Conservation (phyloP, 2,888 invertebrate species). For the Platycheirus rosarum region DNA sequence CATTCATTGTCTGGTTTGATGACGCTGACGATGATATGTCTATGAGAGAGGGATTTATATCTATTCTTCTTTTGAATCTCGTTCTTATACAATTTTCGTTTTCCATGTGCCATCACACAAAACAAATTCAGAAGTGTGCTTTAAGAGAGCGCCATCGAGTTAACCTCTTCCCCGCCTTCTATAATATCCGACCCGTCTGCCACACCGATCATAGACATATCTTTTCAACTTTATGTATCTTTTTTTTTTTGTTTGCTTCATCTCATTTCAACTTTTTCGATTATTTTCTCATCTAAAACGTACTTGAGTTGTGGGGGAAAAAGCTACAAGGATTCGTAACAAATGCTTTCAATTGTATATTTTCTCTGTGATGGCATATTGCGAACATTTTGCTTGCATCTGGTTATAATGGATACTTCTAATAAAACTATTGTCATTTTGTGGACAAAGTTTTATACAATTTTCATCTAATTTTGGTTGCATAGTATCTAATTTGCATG, state of each 20-base stretch:
- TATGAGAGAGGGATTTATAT: slow-evolving; percentile 69
- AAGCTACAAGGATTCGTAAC: slow-evolving; percentile 26
- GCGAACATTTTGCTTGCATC: slow-evolving; percentile 50
- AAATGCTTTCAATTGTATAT: slow-evolving; percentile 63
- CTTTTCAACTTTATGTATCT: slow-evolving; percentile 66
- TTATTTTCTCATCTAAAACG: slow-evolving; percentile 45
- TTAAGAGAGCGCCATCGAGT: slow-evolving; percentile 54
- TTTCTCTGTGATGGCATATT: slow-evolving; percentile 2
- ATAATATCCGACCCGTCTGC: neutral
- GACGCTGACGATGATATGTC: slow-evolving; percentile 60
- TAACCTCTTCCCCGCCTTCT: neutral
- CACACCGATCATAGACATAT: slow-evolving; percentile 49
- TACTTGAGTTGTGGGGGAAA: neutral
- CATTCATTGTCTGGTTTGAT: slow-evolving; percentile 67
- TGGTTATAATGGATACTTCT: slow-evolving; percentile 32
- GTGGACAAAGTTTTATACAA: slow-evolving; percentile 56
- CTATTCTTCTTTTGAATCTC: slow-evolving; percentile 56
- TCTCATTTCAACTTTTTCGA: slow-evolving; percentile 69
- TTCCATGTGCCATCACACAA: slow-evolving; percentile 48
- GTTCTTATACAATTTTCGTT: slow-evolving; percentile 52
- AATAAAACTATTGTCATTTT: slow-evolving; percentile 49
- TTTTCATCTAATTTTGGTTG: slow-evolving; percentile 68
- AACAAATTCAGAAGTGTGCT: slow-evolving; percentile 46
- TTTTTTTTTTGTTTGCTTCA: slow-evolving; percentile 46
- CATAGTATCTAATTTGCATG: slow-evolving; percentile 67